Evolutionary conservation across 2,797 vertebrate genomes (phyloP), one percentile per base, ranked within the genome.

Genomic region (Rhynchotus rufescens): DNA sequence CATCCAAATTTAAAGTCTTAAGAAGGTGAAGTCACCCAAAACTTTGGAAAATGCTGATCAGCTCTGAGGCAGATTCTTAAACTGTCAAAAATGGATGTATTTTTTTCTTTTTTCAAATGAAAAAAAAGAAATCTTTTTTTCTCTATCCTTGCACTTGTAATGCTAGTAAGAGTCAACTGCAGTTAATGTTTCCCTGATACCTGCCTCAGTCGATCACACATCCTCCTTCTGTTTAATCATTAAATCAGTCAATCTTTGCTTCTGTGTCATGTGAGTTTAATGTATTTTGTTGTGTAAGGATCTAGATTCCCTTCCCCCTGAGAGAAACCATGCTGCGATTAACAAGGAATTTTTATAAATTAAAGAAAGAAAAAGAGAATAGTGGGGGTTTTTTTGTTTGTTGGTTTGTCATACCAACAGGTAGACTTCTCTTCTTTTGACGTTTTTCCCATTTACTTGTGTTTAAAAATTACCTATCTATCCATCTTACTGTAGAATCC

Each of bases 191-290:
- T 90, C 73, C 42, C n/a, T 80, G 57, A 64, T 49, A 78, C 76
- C 89, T 85, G 91, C 60, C 47, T 88, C 79, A 71, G 88, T 44
- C 64, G 80, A 79, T 69, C 76, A 84, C 23, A 86, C 47, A 44
- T 80, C 64, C 40, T 85, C 40, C 82, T 91, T 83, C 78, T 79
- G 81, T 87, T 90, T 95, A 95, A 94, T 90, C 78, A 90, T 92
- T 94, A 90, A 81, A 76, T 91, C 59, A 72, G 34, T 60, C 75
- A 66, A 38, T 79, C 60, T 85, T 92, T 38, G 66, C 15, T 59
- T 67, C 88, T 75, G 56, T 32, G 85, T 80, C 62, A 56, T 8
- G 3, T 42, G 49, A 44, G 51, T 69, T 60, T 77, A 52, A 81
- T 15, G 61, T 61, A 22, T 2, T 8, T 28, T 4, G 1, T 42